Percentiles rank a stretch among this genome's conserved stretches.
Evolutionary conservation across 1,140 invertebrate species (phyloP).

Genomic region (Neodiprion pinetum): DNA sequence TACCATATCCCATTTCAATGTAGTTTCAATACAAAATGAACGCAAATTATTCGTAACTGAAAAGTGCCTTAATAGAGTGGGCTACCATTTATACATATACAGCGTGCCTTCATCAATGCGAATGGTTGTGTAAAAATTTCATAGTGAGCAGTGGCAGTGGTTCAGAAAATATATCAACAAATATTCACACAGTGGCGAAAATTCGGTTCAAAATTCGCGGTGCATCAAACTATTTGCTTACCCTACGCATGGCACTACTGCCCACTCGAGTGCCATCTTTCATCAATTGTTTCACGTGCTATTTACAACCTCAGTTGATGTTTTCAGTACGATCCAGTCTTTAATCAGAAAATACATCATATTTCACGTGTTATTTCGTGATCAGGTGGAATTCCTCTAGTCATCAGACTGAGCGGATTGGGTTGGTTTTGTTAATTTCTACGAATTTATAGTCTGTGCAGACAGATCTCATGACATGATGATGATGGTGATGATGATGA

Average conservation of each 20-base stretch:
- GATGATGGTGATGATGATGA: neutral
- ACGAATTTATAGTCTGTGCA: neutral
- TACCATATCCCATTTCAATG: no score
- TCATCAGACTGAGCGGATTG: neutral
- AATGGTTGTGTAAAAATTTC: no score
- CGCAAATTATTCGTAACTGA: no score
- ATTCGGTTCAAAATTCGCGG: constrained; percentile 11
- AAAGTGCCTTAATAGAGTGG: no score
- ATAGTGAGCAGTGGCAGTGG: no score
- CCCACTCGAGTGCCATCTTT: neutral
- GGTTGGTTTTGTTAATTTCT: neutral
- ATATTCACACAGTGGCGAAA: no score
- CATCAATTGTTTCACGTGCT: neutral
- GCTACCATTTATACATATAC: no score
- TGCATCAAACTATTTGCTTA: neutral
- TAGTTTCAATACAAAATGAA: no score
- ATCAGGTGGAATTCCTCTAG: neutral
- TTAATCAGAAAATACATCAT: neutral
- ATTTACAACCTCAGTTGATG: neutral
- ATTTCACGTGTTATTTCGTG: neutral
- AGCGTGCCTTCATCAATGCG: no score
- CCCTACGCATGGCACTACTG: constrained; percentile 1
- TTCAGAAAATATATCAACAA: neutral
- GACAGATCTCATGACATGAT: neutral
- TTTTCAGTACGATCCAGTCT: neutral